Percentiles rank a stretch among this genome's conserved stretches.
Conservation (phyloP, 2,888 invertebrate species). For the Mylabris sibirica region DNA sequence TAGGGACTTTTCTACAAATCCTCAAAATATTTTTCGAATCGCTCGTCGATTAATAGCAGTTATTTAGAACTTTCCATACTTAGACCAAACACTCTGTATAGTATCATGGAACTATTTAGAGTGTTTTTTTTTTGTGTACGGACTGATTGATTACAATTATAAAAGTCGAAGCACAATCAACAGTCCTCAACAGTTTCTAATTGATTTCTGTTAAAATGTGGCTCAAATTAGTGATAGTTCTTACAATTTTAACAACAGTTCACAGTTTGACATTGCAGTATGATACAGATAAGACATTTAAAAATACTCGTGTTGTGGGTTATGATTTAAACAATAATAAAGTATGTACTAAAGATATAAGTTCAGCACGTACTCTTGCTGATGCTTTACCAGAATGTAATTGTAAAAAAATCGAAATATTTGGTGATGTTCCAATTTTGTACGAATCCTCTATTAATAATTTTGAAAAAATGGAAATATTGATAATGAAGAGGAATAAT, state of each 20-base stretch:
- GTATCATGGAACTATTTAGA: too few relatives aligned
- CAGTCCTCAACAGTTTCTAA: too few relatives aligned
- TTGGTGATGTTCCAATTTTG: constrained; percentile 44
- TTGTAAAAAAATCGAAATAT: constrained; percentile 46
- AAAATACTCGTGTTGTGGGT: constrained; percentile 46
- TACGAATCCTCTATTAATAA: constrained; percentile 42
- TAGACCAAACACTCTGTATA: too few relatives aligned
- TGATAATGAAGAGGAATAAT: constrained; percentile 40
- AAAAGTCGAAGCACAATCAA: too few relatives aligned
- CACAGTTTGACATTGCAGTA: constrained; percentile 20
- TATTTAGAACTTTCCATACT: too few relatives aligned
- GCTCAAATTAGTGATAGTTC: not conserved
- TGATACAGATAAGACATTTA: too few relatives aligned
- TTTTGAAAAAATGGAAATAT: constrained; percentile 44
- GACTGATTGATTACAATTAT: too few relatives aligned
- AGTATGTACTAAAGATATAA: too few relatives aligned
- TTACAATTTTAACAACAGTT: not conserved
- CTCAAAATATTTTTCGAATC: too few relatives aligned
- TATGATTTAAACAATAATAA: constrained; percentile 42
- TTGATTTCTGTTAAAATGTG: not conserved
- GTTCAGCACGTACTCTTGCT: constrained; percentile 41
- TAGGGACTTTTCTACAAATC: too few relatives aligned
- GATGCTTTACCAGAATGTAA: constrained; percentile 41
- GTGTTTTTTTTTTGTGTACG: too few relatives aligned
- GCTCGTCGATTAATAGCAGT: too few relatives aligned